Percentiles rank a stretch among this genome's conserved stretches.
Evolutionary conservation across 2,113 vertebrate species (phyloP).

Genomic region (Callithrix jacchus): DNA sequence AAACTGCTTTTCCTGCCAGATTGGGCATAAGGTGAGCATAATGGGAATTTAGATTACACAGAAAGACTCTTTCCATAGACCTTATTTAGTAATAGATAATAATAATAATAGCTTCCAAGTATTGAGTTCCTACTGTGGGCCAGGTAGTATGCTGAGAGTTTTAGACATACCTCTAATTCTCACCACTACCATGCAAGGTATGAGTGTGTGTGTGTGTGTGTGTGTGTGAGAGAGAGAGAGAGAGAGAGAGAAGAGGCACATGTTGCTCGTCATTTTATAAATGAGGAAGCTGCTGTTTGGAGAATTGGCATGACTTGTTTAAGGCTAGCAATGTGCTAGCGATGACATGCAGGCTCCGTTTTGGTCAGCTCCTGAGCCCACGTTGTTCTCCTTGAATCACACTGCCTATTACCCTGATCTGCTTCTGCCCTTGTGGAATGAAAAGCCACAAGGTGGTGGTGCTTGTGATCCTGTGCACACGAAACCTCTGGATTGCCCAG

Average conservation of each 20-base stretch:
- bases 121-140: not conserved
- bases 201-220: not conserved
- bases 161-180: conserved; percentile 30
- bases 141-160: not conserved
- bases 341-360: not conserved
- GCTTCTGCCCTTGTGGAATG: not conserved
- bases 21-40: conserved; percentile 23
- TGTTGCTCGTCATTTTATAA: not conserved
- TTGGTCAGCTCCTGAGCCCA: not conserved
- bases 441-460: too few relatives aligned
- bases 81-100: conserved; percentile 53
- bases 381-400: not conserved
- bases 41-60: conserved; percentile 43
- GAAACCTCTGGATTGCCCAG: not conserved
- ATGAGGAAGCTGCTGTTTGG: not conserved
- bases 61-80: conserved; percentile 54
- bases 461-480: not conserved
- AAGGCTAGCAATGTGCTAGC: not conserved
- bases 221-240: too few relatives aligned
- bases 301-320: not conserved
- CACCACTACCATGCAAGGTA: not conserved
- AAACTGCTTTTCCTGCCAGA: conserved; percentile 6
- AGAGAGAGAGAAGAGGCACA: too few relatives aligned
- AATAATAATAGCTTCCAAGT: conserved; percentile 5
- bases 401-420: not conserved